Evolutionary conservation across 2,888 invertebrate species (phyloP), one percentile per base, ranked within the genome.

Genomic region (Dendrolimus pini): DNA sequence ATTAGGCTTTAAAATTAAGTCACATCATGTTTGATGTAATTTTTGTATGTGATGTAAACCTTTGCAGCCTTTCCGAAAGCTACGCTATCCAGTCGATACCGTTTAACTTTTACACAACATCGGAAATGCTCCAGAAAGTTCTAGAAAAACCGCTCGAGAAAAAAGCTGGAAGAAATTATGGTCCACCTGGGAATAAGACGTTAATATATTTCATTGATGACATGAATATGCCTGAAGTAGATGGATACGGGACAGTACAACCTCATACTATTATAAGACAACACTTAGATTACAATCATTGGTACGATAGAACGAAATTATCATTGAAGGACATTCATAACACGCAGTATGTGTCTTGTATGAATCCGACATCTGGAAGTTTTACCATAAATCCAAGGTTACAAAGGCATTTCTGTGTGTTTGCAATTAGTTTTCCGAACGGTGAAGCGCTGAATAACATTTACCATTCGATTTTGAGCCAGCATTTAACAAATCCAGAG

Each of bases 321-420:
- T 92, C 95, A 0, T 83, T 98, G 10, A 99, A 99, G 85, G 98
- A 99, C 64, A 97, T 99, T 61, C 97, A 98, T 80, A 98, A 98
- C 76, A 98, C 98, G 60, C 99, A 99, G 80, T 99, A 99, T 76
- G 96, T 99, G 12, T 96, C 98, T 47, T 98, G 98, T 79, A 99
- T 99, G 98, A 99, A 99, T 88, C 99, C 99, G 0, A 98, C 98
- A 0, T 98, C 98, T 41, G 99, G 99, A 55, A 98, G 97, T 75
- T 99, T 99, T 74, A 98, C 98, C 6, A 98, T 99, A 65, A 98
- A 98, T 89, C 97, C 98, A 0, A 93, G 99, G 64, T 91, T 99
- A 9, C 98, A 98, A 79, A 91, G 97, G 56, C 97, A 97, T 79
- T 97, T 97, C 77, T 94, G 96, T 72, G 96, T 97, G 0, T 96